Conservation (phyloP, 2,888 invertebrate genomes). For the Melipona beecheii region DNA sequence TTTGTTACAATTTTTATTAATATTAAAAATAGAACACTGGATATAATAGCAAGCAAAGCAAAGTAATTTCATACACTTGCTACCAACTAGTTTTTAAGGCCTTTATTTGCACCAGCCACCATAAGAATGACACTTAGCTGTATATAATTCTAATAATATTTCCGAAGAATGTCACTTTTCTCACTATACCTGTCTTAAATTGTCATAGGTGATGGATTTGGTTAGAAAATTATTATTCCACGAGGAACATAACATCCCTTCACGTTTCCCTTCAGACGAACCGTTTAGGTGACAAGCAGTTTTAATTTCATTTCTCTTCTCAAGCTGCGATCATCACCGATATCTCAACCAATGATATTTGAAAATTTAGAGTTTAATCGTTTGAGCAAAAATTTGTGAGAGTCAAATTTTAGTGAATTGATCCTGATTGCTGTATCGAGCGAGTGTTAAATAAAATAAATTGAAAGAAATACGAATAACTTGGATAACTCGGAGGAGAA, state of each 20-base stretch:
- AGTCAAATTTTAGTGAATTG: neutral
- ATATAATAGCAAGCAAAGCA: neutral
- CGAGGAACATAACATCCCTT: neutral
- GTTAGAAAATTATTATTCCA: neutral
- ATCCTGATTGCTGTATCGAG: no score
- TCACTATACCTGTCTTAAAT: neutral
- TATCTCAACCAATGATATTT: neutral
- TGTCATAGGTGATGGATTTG: neutral
- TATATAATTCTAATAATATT: neutral
- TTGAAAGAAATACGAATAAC: neutral
- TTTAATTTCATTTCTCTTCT: slow-evolving; percentile 1
- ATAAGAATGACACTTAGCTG: neutral
- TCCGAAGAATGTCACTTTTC: slow-evolving; percentile 9
- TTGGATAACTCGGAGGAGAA: neutral
- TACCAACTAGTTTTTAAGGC: neutral
- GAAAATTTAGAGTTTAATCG: neutral
- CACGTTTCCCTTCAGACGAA: neutral
- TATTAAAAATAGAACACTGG: neutral
- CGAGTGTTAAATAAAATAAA: neutral
- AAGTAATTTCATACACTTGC: neutral
- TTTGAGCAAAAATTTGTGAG: no score
- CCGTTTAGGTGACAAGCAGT: neutral
- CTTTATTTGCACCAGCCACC: neutral
- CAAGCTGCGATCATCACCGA: neutral
- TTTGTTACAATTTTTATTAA: neutral